Base-by-base conservation (phyloP, 2,797 vertebrate species). In the Zenarchopterus dispar region DNA sequence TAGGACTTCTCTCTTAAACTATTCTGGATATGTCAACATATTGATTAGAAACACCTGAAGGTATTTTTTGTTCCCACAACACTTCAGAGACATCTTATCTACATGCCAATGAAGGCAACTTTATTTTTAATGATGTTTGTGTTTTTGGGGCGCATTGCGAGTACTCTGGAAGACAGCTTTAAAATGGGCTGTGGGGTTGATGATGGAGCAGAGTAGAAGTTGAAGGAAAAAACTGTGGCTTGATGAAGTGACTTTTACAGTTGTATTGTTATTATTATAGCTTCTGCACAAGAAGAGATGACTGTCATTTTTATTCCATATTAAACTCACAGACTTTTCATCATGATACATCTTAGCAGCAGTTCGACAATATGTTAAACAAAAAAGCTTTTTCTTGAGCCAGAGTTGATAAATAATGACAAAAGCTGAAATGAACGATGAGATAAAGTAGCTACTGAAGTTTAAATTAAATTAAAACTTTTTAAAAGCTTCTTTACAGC, bases 221-320 rank as follows among this genome's bases (percentile, higher is more conserved):
- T 72, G 59, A 64, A 73, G 33, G 33, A 58, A 46, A 36, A 75
- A 64, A 74, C 7, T 60, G 16, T 52, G 42, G 50, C 73, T 49
- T 67, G 65, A 66, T 73, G 60, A 77, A 67, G 21, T 23, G 60
- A 67, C 45, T 47, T 52, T 67, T 52, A 26, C 57, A 17, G 51
- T 73, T 87, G 17, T 68, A 62, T 86, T 78, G 81, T 87, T 82
- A n/a, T n/a, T n/a, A n/a, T n/a, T n/a, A n/a, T 62, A 62, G 50
- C 16, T 56, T 70, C 58, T 44, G 52, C 45, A 13, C 45, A 48
- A 41, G 55, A 58, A 75, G 56, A 72, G 67, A 67, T 43, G 51
- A 53, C 18, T 4, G 19, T 70, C 73, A 8, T 19, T 82, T 76
- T 84, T 62, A 77, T 82, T 79, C 57, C 49, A 67, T 21, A 4